Conservation (phyloP, 2,797 vertebrate genomes). For the Cygnus olor region DNA sequence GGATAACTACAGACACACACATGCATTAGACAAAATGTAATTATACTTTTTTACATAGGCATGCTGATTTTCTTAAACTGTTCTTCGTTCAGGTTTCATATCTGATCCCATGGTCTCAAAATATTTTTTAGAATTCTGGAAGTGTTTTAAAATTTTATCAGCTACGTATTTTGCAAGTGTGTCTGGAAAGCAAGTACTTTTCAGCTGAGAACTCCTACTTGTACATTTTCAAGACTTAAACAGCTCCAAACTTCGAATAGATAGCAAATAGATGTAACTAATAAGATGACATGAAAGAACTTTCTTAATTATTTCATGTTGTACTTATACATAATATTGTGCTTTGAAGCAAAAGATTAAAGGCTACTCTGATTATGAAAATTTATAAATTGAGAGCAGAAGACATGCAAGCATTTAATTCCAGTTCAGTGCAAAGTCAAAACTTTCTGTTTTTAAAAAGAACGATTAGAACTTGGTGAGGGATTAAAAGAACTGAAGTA, state of each 20-base stretch:
- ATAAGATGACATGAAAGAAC: not conserved
- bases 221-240: not conserved
- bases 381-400: not conserved
- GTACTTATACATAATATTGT: not conserved
- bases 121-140: not conserved
- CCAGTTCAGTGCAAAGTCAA: not conserved
- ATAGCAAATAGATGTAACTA: not conserved
- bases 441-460: not conserved
- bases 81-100: not conserved
- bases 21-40: not conserved
- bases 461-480: conserved; percentile 13
- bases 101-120: not conserved
- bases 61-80: not conserved
- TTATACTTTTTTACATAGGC: not conserved
- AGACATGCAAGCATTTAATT: not conserved
- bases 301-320: not conserved
- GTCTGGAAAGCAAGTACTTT: not conserved
- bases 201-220: not conserved
- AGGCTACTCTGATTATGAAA: not conserved
- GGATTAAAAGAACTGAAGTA: conserved; percentile 20
- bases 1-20: not conserved
- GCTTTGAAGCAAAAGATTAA: not conserved
- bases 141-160: not conserved
- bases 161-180: not conserved
- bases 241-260: not conserved